Evolutionary conservation across 2,113 vertebrate species (phyloP).

Genomic region (Athene cunicularia): DNA sequence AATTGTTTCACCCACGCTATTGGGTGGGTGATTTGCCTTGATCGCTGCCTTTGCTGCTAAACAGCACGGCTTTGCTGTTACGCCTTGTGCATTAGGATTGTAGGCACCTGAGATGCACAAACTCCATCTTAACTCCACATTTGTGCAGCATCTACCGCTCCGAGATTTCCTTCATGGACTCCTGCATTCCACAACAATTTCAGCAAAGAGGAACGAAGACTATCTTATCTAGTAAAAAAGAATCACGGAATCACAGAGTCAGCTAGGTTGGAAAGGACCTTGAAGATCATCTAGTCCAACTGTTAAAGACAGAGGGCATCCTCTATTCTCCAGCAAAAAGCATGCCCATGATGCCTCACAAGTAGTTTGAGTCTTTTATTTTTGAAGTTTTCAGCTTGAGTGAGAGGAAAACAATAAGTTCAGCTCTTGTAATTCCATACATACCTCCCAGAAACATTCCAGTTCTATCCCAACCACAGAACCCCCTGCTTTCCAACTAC

Average conservation of each 20-base stretch:
- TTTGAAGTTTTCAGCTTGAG: neutral
- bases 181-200: neutral
- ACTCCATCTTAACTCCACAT: neutral
- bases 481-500: neutral
- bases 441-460: neutral
- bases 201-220: neutral
- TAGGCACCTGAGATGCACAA: neutral
- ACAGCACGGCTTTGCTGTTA: neutral
- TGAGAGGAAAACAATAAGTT: neutral
- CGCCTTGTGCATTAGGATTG: neutral
- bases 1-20: neutral
- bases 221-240: neutral
- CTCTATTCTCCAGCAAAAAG: neutral
- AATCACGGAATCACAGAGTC: neutral
- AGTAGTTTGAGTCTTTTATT: neutral
- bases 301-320: neutral
- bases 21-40: neutral
- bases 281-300: no score
- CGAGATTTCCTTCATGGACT: neutral
- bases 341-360: neutral
- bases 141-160: neutral
- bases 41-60: neutral
- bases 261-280: no score
- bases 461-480: neutral
- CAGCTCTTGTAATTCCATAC: neutral